Percentiles rank a stretch among this genome's conserved stretches.
Conservation (phyloP, 2,888 invertebrate genomes). For the Callyntrura sp. region DNA sequence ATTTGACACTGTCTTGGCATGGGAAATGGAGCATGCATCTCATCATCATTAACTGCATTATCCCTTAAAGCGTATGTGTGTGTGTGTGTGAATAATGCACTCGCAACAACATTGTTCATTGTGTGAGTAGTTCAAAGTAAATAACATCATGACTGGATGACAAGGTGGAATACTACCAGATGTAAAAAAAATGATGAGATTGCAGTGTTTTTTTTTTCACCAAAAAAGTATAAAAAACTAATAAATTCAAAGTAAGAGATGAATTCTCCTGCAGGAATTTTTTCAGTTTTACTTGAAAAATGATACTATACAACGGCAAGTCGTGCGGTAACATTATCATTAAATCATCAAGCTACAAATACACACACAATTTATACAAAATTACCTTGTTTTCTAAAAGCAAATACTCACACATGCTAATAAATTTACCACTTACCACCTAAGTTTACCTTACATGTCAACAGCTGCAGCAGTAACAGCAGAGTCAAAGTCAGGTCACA, state of each 20-base stretch:
- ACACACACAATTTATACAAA: not conserved
- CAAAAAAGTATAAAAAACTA: not conserved
- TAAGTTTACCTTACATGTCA: constrained; percentile 7
- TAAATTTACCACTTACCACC: too few species aligned
- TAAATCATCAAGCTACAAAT: not conserved
- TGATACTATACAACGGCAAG: constrained; percentile 6
- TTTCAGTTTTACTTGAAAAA: not conserved
- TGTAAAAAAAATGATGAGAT: not conserved
- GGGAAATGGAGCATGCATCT: constrained; percentile 57
- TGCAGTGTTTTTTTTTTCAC: not conserved
- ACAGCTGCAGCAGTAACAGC: too few species aligned
- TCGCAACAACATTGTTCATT: not conserved
- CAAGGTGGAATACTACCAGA: not conserved
- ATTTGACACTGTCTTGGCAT: constrained; percentile 53
- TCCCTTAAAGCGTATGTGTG: too few species aligned
- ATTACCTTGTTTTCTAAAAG: not conserved
- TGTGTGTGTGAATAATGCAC: not conserved
- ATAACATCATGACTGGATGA: constrained; percentile 1
- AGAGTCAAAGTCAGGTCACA: constrained; percentile 12
- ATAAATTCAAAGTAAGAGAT: not conserved
- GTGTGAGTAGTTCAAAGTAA: not conserved
- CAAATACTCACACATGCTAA: not conserved
- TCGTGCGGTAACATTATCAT: not conserved
- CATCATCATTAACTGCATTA: not conserved
- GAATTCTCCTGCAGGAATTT: constrained; percentile 10